Evolutionary conservation across 2,888 invertebrate species (phyloP), one percentile per base, ranked within the genome.

Genomic region (Trichogramma dendrolimi): DNA sequence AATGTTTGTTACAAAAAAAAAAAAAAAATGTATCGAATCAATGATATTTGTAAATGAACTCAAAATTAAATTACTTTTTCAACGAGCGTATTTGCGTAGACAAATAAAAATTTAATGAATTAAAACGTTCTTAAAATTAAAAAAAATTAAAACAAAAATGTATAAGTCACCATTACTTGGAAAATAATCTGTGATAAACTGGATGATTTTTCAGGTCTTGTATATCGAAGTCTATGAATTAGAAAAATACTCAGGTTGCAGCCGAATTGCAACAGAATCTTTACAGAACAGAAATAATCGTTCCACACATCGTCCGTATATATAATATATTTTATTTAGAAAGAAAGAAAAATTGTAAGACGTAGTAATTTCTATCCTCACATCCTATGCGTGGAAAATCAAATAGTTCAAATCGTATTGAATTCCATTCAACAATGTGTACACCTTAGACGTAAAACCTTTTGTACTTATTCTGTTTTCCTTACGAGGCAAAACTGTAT

Each of bases 391-490:
- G 59, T 27, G 27, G 61, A 60, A 60, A 55, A 44, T 44, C 6
- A 58, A 52, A 60, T 8, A 7, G 60, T 57, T 53, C 46, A 42
- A 64, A 14, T 57, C 8, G n/a, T 38, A 48, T 44, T 60, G 60
- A 48, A 59, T 62, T 41, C 58, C 40, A 27, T 27, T 27, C 27
- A 2, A 27, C 27, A 27, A 27, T 27, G 27, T 27, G 27, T 27
- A 27, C 27, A 27, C 27, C 50, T 67, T 72, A 72, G 72, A 69
- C 67, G 68, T 73, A 75, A 70, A 70, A 70, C 69, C 72, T 75
- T 77, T 76, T 76, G 76, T 77, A 77, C 76, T 76, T 77, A 76
- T 65, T 67, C 27, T 27, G 27, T 27, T 27, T 27, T 3, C 27
- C 27, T 2, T 27, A 2, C 27, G 27, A 27, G 27, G 27, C 27